Conservation (phyloP, 2,888 invertebrate genomes). For the Campaea margaritaria region DNA sequence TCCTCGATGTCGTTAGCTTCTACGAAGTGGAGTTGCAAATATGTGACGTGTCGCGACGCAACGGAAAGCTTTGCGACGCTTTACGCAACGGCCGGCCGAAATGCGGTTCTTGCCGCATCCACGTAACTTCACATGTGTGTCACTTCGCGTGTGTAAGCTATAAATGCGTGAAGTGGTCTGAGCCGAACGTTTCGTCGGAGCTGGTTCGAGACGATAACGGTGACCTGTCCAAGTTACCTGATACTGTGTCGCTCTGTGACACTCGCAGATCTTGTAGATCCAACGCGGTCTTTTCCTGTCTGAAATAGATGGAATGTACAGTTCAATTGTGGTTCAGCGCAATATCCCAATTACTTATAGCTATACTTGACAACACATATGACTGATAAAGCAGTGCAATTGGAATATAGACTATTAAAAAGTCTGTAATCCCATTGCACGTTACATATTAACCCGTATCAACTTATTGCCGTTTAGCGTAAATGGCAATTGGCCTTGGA, state of each 20-base stretch:
- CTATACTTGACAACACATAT: too few relatives aligned
- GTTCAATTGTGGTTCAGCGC: not conserved
- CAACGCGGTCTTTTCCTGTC: slow-evolving; percentile 85
- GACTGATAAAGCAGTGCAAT: too few relatives aligned
- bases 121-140: slow-evolving; percentile 25
- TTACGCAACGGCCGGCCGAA: slow-evolving; percentile 19
- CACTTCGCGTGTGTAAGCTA: slow-evolving; percentile 40
- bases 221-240: slow-evolving; percentile 84
- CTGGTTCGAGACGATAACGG: slow-evolving; percentile 82
- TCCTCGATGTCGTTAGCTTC: not conserved
- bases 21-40: slow-evolving; percentile 8
- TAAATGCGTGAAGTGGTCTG: slow-evolving; percentile 76
- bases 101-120: slow-evolving; percentile 19
- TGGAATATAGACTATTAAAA: too few relatives aligned
- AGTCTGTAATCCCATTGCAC: not conserved
- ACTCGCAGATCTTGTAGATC: slow-evolving; percentile 82
- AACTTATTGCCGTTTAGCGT: too few relatives aligned
- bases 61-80: slow-evolving; percentile 10
- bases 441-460: not conserved
- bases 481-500: too few relatives aligned
- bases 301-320: slow-evolving; percentile 53
- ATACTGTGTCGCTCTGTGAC: slow-evolving; percentile 85
- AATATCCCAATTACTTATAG: too few relatives aligned
- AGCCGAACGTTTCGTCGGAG: slow-evolving; percentile 72
- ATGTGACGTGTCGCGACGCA: not conserved